Evolutionary conservation across 2,888 invertebrate genomes (phyloP).

Genomic region (Nemapogon koenigi): DNA sequence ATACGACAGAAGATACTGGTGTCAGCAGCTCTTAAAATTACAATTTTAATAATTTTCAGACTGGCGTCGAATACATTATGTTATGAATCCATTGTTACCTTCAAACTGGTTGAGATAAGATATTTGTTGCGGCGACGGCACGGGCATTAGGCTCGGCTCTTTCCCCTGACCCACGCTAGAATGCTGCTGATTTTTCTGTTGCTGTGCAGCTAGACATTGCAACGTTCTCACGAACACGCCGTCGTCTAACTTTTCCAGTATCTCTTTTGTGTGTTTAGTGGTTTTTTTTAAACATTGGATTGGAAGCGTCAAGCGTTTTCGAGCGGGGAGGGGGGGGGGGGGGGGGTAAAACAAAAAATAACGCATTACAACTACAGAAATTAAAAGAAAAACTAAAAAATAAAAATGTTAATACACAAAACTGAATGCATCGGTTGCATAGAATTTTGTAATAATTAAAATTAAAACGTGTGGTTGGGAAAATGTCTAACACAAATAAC

Average conservation of each 20-base stretch:
- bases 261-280: conserved; percentile 42
- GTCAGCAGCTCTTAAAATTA: no score
- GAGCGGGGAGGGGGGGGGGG: conserved; percentile 41
- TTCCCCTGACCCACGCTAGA: conserved; percentile 56
- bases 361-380: conserved; percentile 63
- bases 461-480: conserved; percentile 51
- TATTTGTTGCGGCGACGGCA: conserved; percentile 95
- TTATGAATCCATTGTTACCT: conserved; percentile 65
- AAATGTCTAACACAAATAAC: conserved; percentile 57
- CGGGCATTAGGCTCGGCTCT: conserved; percentile 93
- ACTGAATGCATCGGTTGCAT: not conserved
- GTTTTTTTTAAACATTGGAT: conserved; percentile 55
- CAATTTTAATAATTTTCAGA: no score
- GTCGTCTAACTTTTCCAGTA: conserved; percentile 59
- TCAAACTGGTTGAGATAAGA: conserved; percentile 95
- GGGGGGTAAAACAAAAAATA: conserved; percentile 41
- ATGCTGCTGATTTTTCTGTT: conserved; percentile 53
- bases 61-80: no score
- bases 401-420: not conserved
- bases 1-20: no score
- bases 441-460: conserved; percentile 10
- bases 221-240: conserved; percentile 62
- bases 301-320: conserved; percentile 63
- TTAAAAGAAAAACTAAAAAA: conserved; percentile 22
- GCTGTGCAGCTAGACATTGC: conserved; percentile 60